A percentile compares a stretch with the other conserved stretches of the same genome.
Conservation (phyloP, 2,113 vertebrate genomes). For the Rattus rattus region DNA sequence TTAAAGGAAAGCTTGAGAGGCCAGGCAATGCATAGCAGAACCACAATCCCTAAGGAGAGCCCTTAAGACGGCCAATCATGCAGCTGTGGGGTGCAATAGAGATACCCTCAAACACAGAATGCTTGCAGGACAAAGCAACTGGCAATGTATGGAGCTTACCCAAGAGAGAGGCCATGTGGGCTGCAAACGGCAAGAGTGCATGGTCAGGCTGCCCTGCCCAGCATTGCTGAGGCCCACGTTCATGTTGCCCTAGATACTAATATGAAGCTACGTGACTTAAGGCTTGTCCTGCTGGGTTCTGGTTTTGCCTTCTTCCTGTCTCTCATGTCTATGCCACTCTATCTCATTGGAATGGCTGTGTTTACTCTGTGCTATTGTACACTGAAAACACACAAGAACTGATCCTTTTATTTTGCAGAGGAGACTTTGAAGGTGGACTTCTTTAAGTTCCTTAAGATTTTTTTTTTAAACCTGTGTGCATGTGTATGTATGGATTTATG, state of each 20-base stretch:
- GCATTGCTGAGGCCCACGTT: no score
- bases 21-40: background rate
- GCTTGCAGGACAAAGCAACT: background rate
- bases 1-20: background rate
- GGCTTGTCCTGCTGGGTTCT: background rate
- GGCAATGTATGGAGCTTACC: background rate
- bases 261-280: background rate
- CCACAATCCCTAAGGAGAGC: background rate
- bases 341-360: background rate
- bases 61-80: background rate
- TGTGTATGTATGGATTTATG: background rate
- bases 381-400: background rate
- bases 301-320: background rate
- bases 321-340: background rate
- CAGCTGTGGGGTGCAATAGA: background rate
- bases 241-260: background rate
- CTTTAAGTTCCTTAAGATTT: background rate
- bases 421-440: background rate
- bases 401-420: background rate
- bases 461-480: background rate
- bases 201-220: background rate
- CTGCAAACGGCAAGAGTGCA: background rate
- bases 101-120: background rate
- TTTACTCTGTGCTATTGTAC: background rate
- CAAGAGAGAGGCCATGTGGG: background rate